Conservation (phyloP, 2,888 invertebrate genomes). For the Eilema griseolum region DNA sequence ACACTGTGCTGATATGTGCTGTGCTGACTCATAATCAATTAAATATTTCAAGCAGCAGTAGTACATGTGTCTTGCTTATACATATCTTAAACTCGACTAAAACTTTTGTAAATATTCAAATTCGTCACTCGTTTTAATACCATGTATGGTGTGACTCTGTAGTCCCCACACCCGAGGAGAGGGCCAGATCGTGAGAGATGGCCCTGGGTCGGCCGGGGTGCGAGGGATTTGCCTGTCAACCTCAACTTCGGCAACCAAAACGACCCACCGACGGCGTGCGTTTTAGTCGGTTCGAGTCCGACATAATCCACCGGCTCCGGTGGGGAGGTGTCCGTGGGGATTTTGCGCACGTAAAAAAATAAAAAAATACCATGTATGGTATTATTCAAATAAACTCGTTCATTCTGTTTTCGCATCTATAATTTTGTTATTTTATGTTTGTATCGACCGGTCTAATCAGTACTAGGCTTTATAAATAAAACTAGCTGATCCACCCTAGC, state of each 20-base stretch:
- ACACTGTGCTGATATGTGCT: not conserved
- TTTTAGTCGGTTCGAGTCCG: no score
- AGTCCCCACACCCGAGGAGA: no score
- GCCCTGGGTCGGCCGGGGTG: no score
- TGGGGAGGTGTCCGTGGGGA: no score
- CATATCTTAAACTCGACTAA: not conserved
- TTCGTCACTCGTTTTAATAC: slow-evolving; percentile 1
- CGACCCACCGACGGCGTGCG: no score
- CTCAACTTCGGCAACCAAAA: no score
- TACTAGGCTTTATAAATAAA: not conserved
- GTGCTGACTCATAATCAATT: not conserved
- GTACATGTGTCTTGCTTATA: not conserved
- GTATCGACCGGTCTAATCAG: not conserved
- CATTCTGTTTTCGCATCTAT: not conserved
- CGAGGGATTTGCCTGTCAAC: no score
- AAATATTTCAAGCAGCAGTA: not conserved
- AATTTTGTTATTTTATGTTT: slow-evolving; percentile 2
- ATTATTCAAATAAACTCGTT: slow-evolving; percentile 16
- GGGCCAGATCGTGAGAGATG: no score
- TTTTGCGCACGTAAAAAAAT: no score
- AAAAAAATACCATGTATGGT: not conserved
- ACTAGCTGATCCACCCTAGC: no score
- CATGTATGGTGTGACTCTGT: slow-evolving; percentile 6
- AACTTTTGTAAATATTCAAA: not conserved
- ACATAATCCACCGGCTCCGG: no score